These are phyloP conservation scores for Columba guinea DNA, from an alignment of 2,797 vertebrate species.

Conservation along the genomic window DNA sequence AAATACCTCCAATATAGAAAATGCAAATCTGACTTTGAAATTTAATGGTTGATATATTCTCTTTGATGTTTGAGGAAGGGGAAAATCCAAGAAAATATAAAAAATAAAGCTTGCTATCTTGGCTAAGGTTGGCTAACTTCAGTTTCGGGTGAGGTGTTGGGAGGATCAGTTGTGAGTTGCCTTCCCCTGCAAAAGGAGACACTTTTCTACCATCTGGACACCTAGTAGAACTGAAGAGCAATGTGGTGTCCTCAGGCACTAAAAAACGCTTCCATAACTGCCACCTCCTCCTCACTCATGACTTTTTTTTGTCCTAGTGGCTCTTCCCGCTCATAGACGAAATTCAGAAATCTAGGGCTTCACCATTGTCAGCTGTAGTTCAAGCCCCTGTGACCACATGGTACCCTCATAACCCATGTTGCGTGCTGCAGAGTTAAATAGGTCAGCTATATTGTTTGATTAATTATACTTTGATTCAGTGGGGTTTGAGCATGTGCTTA, in stretches of 20 bases:
- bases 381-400: fast-evolving
- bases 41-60: neutral
- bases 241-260: neutral
- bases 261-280: neutral
- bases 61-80: neutral
- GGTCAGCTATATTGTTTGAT: neutral
- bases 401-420: fast-evolving
- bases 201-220: neutral
- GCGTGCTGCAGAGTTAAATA: neutral
- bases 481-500: neutral
- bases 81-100: neutral
- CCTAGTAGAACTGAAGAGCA: neutral
- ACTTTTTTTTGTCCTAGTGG: neutral
- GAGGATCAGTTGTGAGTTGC: neutral
- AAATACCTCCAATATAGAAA: neutral
- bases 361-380: neutral
- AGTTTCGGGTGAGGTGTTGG: neutral
- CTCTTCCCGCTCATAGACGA: neutral
- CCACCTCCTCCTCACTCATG: neutral
- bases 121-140: neutral
- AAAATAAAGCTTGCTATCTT: neutral
- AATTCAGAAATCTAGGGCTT: neutral
- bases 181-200: neutral
- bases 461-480: neutral
- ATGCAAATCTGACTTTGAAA: neutral